These are phyloP conservation scores for Actinopyga echinites DNA, from an alignment of 53 echinoderm and acorn worm genomes.

Conservation along the genomic window DNA sequence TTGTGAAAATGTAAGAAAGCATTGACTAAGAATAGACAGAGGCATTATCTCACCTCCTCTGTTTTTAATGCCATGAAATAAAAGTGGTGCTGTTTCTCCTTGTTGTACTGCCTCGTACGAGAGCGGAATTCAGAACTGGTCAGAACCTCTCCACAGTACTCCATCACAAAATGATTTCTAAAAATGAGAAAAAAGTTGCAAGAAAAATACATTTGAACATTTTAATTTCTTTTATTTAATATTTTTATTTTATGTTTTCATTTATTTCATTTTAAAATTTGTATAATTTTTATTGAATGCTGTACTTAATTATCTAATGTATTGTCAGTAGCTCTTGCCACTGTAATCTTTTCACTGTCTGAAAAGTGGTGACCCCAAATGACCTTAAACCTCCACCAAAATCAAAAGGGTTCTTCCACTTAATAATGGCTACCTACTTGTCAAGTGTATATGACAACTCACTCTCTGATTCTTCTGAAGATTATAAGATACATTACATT, in stretches of 20 bases:
- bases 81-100: constrained; percentile 80
- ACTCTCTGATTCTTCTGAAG: too few relatives aligned
- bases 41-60: constrained; percentile 71
- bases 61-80: constrained; percentile 94
- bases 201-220: not conserved
- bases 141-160: constrained; percentile 89
- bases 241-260: not conserved
- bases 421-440: too few relatives aligned
- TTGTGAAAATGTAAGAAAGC: too few relatives aligned
- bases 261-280: not conserved
- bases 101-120: constrained; percentile 85
- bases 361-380: too few relatives aligned
- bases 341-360: too few relatives aligned
- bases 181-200: not conserved
- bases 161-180: constrained; percentile 91
- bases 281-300: not conserved
- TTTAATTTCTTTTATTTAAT: not conserved
- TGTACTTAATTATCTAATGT: too few relatives aligned
- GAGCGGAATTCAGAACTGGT: constrained; percentile 80
- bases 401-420: too few relatives aligned
- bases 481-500: too few relatives aligned
- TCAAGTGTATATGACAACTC: too few relatives aligned
- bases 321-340: too few relatives aligned
- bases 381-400: too few relatives aligned
- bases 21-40: too few relatives aligned